Evolutionary conservation across 2,113 vertebrate species (phyloP).

Genomic region (Embiotoca jacksoni): DNA sequence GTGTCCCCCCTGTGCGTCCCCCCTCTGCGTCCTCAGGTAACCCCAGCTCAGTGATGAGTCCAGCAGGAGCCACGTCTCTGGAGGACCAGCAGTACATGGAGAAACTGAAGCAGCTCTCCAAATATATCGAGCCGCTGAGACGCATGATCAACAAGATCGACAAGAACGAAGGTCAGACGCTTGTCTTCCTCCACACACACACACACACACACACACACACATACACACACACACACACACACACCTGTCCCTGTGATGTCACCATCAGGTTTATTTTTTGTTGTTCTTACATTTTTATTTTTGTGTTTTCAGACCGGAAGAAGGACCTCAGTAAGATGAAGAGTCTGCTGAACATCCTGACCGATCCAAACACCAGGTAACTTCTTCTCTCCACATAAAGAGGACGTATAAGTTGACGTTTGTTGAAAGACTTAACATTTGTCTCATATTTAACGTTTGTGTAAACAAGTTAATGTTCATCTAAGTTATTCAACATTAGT

Average conservation of each 20-base stretch:
- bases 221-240: too few species aligned
- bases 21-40: conserved; percentile 85
- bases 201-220: too few species aligned
- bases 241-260: too few species aligned
- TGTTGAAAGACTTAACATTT: too few species aligned
- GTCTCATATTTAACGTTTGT: too few species aligned
- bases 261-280: too few species aligned
- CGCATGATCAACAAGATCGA: conserved; percentile 99
- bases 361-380: conserved; percentile 95
- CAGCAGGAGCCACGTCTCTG: conserved; percentile 89
- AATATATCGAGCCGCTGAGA: conserved; percentile 96
- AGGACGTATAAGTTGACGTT: too few species aligned
- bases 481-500: too few species aligned
- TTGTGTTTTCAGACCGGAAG: conserved; percentile 89
- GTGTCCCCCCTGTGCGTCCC: too few species aligned
- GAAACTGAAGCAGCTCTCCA: conserved; percentile 96
- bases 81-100: conserved; percentile 99
- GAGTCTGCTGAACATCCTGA: conserved; percentile 96
- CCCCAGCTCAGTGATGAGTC: conserved; percentile 95
- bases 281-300: not conserved
- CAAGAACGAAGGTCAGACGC: conserved; percentile 94
- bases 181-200: not conserved
- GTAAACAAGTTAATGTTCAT: too few species aligned
- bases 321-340: conserved; percentile 99
- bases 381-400: not conserved